phyloP scores from a whole-genome alignment of 2,113 vertebrate genomes.

The Callaeas wilsoni region DNA sequence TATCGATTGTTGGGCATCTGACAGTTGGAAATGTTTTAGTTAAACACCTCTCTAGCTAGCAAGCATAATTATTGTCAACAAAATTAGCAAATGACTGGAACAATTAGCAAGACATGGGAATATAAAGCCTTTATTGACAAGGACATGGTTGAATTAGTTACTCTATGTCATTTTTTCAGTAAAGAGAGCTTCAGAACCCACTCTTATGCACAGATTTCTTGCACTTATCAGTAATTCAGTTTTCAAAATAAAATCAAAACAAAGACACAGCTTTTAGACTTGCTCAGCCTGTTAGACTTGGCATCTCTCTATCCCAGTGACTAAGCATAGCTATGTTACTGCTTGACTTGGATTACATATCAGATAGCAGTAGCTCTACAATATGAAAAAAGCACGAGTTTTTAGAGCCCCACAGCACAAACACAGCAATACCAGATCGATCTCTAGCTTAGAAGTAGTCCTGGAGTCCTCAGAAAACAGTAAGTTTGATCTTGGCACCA shows the following conservation, averaged over 20 bases:
- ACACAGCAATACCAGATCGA: background rate
- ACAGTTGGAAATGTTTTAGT: background rate
- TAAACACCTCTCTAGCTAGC: background rate
- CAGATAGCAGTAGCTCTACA: background rate
- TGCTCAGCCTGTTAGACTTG: background rate
- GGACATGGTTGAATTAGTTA: background rate
- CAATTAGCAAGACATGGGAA: background rate
- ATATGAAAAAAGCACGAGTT: background rate
- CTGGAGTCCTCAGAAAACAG: background rate
- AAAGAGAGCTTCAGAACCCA: background rate
- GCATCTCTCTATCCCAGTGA: background rate
- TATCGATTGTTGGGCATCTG: background rate
- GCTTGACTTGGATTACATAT: background rate
- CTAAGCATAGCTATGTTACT: background rate
- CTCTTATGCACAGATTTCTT: background rate
- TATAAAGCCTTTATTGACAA: background rate
- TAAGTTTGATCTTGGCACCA: background rate
- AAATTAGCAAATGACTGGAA: background rate
- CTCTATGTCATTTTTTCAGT: background rate
- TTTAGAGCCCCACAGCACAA: background rate
- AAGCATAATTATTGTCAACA: background rate
- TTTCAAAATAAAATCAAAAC: slow-evolving; percentile 18
- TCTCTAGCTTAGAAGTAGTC: background rate
- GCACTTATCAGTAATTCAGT: background rate
- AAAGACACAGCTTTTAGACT: background rate